phyloP scores from a whole-genome alignment of 2,797 vertebrate species.

The Syngnathus rostellatus region DNA sequence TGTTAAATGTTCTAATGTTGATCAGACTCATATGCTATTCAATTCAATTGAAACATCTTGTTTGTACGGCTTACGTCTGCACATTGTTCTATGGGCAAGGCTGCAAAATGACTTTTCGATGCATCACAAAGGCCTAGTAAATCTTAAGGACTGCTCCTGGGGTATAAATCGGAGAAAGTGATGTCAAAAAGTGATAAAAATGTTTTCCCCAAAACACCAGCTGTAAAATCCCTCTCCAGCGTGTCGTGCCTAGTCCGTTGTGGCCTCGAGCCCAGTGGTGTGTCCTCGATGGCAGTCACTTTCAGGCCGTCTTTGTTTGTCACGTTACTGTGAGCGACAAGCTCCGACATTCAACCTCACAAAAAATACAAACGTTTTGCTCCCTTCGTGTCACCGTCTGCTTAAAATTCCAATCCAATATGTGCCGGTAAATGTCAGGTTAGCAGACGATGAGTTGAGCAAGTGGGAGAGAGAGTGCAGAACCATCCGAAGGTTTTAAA shows the following conservation, averaged over 20 bases:
- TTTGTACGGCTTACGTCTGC: background rate
- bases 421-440: background rate
- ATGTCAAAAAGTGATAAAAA: background rate
- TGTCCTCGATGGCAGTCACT: background rate
- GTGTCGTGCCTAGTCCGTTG: background rate
- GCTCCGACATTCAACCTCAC: background rate
- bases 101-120: background rate
- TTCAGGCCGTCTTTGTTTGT: conserved; percentile 2
- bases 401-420: conserved; percentile 1
- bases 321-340: background rate
- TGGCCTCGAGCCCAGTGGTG: background rate
- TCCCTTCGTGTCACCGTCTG: background rate
- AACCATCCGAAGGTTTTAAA: background rate
- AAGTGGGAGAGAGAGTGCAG: background rate
- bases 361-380: background rate
- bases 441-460: background rate
- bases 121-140: background rate
- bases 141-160: background rate
- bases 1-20: background rate
- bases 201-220: background rate
- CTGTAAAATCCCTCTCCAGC: background rate
- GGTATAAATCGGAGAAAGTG: background rate
- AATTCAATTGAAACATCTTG: background rate
- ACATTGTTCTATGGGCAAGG: background rate
- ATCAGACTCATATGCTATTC: background rate